A percentile compares a stretch with the other conserved stretches of the same genome.
Conservation (phyloP, 2,113 vertebrate species). For the Otus sunia region DNA sequence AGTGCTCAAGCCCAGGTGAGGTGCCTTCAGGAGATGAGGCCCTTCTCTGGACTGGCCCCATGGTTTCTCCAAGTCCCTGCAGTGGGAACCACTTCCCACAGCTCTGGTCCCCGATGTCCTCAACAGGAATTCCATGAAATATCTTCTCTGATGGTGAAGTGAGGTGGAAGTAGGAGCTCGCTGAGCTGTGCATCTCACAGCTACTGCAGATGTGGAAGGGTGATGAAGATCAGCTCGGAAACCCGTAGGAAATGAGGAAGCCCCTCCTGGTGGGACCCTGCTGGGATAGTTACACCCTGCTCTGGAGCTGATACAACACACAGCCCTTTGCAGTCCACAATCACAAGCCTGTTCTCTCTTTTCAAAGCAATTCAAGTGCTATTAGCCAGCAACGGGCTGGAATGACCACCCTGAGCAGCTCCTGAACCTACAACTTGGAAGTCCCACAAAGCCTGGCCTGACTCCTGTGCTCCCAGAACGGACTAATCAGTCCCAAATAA, state of each 20-base stretch:
- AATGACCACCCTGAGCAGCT: not conserved
- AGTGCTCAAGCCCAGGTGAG: not conserved
- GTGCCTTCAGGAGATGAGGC: not conserved
- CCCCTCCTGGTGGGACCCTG: not conserved
- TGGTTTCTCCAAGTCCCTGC: not conserved
- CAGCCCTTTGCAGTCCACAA: not conserved
- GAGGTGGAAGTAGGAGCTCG: not conserved
- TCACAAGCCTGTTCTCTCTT: not conserved
- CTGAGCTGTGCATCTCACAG: not conserved
- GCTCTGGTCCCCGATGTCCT: no score
- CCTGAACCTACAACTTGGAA: no score
- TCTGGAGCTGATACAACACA: not conserved
- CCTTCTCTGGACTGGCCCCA: not conserved
- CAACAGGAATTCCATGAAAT: not conserved
- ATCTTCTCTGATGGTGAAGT: not conserved
- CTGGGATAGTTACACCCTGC: not conserved
- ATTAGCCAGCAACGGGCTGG: no score
- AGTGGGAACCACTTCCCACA: not conserved
- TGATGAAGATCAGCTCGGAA: not conserved
- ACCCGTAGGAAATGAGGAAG: fast-evolving
- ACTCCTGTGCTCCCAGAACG: not conserved
- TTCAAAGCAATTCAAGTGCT: not conserved
- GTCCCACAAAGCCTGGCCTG: not conserved
- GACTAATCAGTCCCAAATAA: not conserved
- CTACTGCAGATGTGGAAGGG: no score